Conservation (phyloP, 1,140 invertebrate species). For the Eubasilissa regina region DNA sequence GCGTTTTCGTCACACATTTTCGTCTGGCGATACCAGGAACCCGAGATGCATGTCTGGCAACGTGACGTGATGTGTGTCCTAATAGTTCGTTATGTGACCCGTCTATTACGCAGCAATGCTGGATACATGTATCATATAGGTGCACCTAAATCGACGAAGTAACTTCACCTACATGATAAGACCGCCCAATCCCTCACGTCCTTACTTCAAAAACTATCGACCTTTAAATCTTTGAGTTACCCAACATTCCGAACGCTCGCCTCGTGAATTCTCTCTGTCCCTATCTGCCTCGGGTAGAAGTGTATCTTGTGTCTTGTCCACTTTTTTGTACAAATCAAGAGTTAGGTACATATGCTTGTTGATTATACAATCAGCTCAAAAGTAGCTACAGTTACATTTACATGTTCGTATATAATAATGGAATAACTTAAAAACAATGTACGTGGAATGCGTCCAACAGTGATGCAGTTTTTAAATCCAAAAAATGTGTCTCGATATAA, state of each 20-base stretch:
- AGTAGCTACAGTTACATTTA: too few relatives aligned
- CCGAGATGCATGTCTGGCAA: too few relatives aligned
- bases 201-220: constrained; percentile 42
- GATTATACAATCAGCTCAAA: constrained; percentile 9
- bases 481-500: neutral
- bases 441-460: neutral
- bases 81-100: neutral
- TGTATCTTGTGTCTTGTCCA: neutral
- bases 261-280: constrained; percentile 39
- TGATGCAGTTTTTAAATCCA: neutral
- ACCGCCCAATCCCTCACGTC: too few relatives aligned
- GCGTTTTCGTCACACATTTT: neutral
- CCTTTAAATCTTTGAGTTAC: constrained; percentile 34
- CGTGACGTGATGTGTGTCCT: neutral
- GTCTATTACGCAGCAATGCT: neutral
- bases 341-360: constrained; percentile 2
- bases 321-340: constrained; percentile 4
- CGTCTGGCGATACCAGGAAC: neutral
- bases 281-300: neutral
- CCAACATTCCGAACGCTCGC: neutral
- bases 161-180: too few relatives aligned
- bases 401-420: neutral
- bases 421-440: constrained; percentile 2
- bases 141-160: neutral
- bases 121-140: neutral